Conservation (phyloP, 2,797 vertebrate species). For the Otolemur crassicaudatus region DNA sequence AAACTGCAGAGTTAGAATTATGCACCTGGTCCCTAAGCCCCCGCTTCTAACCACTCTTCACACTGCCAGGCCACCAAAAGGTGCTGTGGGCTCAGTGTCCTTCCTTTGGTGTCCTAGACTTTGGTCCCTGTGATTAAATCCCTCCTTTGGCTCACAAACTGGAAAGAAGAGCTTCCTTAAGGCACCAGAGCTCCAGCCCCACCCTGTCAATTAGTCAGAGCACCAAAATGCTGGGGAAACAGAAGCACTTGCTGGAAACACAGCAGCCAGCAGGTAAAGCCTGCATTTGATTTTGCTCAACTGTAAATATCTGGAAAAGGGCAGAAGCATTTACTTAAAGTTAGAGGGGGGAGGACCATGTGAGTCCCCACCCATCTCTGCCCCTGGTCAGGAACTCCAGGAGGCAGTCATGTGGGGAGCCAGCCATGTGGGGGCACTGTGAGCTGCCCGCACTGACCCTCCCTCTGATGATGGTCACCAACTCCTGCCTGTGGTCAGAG, state of each 20-base stretch:
- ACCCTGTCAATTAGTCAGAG: accelerated
- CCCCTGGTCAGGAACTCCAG: background rate
- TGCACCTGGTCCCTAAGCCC: background rate
- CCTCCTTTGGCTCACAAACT: background rate
- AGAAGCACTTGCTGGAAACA: background rate
- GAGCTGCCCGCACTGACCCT: background rate
- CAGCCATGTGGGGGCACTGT: accelerated
- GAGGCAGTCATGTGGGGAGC: too few relatives aligned
- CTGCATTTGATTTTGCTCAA: background rate
- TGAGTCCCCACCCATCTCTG: too few relatives aligned
- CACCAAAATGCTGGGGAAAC: background rate
- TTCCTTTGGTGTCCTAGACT: background rate
- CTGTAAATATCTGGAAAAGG: background rate
- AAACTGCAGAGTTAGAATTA: background rate
- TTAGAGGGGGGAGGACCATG: background rate
- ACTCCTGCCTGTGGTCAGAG: accelerated
- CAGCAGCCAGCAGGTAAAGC: background rate
- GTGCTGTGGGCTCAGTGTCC: accelerated
- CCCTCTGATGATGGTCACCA: accelerated
- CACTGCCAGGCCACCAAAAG: background rate
- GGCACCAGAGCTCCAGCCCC: background rate
- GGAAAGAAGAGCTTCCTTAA: background rate
- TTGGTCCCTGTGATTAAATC: background rate
- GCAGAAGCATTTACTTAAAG: background rate
- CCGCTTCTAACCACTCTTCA: accelerated